These are phyloP conservation scores for Antedon mediterranea DNA, from an alignment of 53 echinoderm and acorn worm species.

Conservation along the genomic window DNA sequence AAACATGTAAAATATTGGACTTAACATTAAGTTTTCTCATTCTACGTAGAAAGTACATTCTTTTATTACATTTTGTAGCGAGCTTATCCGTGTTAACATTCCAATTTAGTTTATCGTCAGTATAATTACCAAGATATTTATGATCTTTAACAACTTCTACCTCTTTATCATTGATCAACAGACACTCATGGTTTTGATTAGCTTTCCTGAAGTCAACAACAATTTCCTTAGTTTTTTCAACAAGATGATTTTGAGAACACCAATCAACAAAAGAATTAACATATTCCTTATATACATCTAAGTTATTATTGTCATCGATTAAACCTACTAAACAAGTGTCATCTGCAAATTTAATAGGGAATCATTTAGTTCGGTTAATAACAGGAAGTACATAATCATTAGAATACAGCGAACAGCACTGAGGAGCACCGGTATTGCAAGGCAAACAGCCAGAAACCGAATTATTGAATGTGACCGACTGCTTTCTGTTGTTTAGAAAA, in stretches of 20 bases:
- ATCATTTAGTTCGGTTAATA: neutral
- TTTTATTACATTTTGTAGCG: too few relatives aligned
- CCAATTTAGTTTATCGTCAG: too few relatives aligned
- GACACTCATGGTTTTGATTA: too few relatives aligned
- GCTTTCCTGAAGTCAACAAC: neutral
- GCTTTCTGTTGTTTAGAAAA: neutral
- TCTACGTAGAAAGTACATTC: too few relatives aligned
- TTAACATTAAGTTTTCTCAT: too few relatives aligned
- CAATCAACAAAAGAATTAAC: neutral
- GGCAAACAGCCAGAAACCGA: neutral
- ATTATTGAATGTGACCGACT: slow-evolving; percentile 6
- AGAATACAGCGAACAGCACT: neutral
- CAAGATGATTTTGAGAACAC: neutral
- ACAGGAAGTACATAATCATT: neutral
- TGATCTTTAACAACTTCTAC: too few relatives aligned
- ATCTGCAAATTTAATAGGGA: neutral
- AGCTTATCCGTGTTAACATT: too few relatives aligned
- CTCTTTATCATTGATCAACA: too few relatives aligned
- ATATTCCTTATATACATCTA: neutral
- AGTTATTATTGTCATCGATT: neutral
- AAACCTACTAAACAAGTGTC: neutral
- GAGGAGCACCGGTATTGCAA: slow-evolving; percentile 3
- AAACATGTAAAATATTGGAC: too few relatives aligned
- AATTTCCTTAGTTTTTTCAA: neutral
- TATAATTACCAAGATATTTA: too few relatives aligned